Evolutionary conservation across 2,888 invertebrate genomes (phyloP).

Genomic region (Palloptera scutellata): DNA sequence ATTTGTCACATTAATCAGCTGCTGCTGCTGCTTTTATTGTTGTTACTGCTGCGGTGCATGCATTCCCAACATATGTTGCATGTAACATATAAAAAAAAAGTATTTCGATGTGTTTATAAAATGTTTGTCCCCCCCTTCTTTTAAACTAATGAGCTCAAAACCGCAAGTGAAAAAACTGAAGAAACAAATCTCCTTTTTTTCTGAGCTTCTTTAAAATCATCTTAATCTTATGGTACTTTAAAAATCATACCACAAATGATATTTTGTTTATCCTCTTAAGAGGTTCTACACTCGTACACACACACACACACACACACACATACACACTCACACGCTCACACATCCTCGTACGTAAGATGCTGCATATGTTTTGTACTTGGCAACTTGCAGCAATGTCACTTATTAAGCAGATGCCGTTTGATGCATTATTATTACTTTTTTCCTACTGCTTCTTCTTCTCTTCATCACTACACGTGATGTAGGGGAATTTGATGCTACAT

Average conservation of each 20-base stretch:
- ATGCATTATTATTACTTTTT: too few species aligned
- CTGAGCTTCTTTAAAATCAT: too few species aligned
- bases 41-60: background rate
- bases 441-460: too few species aligned
- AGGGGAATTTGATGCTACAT: too few species aligned
- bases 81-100: too few species aligned
- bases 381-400: too few species aligned
- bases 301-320: conserved; percentile 10
- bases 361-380: too few species aligned
- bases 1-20: conserved; percentile 20
- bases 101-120: background rate
- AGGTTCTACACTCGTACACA: conserved; percentile 1
- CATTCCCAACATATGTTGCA: too few species aligned
- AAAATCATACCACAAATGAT: background rate
- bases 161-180: background rate
- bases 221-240: background rate
- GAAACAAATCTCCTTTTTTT: background rate
- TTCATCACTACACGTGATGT: too few species aligned
- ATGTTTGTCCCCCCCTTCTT: background rate
- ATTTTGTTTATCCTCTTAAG: conserved; percentile 14
- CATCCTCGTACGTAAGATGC: background rate
- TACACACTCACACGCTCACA: background rate
- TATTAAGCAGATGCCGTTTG: too few species aligned
- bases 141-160: too few species aligned
- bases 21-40: background rate